Percentiles rank a stretch among this genome's conserved stretches.
Evolutionary conservation across 2,888 invertebrate genomes (phyloP).

Genomic region (Lasiommata megera): DNA sequence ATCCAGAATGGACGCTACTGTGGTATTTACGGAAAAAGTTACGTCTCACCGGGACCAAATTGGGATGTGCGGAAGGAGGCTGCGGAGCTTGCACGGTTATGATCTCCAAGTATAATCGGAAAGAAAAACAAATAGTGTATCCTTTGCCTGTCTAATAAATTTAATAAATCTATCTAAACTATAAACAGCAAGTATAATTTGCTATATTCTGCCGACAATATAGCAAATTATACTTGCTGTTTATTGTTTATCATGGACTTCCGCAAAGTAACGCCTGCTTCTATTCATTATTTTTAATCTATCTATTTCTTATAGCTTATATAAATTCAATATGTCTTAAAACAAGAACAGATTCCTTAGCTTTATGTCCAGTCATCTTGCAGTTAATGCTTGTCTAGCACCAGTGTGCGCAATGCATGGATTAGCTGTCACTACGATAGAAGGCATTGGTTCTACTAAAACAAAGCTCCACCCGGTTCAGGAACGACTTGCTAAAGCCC

Average conservation of each 20-base stretch:
- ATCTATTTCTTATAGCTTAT: neutral
- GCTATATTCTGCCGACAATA: too few species aligned
- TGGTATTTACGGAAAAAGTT: constrained; percentile 92
- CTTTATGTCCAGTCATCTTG: constrained; percentile 81
- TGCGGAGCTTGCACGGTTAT: constrained; percentile 98
- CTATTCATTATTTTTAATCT: neutral
- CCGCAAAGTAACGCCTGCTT: too few species aligned
- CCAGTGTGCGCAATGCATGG: constrained; percentile 91
- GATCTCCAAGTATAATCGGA: constrained; percentile 89
- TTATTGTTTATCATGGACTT: too few species aligned
- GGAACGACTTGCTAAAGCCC: constrained; percentile 89
- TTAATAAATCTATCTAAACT: too few species aligned
- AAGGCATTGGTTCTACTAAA: constrained; percentile 90
- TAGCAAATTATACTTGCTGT: too few species aligned
- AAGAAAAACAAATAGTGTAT: constrained; percentile 73
- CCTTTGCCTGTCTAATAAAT: constrained; percentile 57
- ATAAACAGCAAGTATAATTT: too few species aligned
- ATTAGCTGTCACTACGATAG: constrained; percentile 91
- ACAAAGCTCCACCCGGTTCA: constrained; percentile 90
- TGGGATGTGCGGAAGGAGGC: constrained; percentile 97
- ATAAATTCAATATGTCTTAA: neutral
- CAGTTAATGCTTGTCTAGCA: constrained; percentile 91
- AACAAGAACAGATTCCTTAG: constrained; percentile 4
- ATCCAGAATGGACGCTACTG: constrained; percentile 93
- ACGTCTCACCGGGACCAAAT: constrained; percentile 92